Conservation (phyloP, 2,888 invertebrate species). For the Myathropa florea region DNA sequence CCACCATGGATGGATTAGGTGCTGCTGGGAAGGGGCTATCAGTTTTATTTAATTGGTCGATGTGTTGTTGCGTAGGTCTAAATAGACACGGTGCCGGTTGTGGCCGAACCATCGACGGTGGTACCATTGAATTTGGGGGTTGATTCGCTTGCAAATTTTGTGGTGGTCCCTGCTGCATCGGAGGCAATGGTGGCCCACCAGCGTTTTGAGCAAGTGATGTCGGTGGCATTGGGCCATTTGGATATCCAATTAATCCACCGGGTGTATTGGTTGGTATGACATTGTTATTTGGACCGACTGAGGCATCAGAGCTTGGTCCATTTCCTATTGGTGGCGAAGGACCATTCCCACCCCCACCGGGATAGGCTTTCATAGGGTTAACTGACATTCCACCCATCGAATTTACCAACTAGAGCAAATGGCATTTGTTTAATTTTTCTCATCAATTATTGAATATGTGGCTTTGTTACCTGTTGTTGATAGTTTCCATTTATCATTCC, state of each 20-base stretch:
- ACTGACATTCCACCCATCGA: constrained; percentile 77
- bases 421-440: neutral
- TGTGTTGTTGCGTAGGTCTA: constrained; percentile 69
- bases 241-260: constrained; percentile 49
- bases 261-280: constrained; percentile 55
- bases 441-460: neutral
- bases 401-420: constrained; percentile 74
- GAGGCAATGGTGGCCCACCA: constrained; percentile 17
- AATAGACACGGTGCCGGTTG: too few relatives aligned
- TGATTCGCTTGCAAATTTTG: constrained; percentile 35
- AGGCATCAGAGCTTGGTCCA: constrained; percentile 22
- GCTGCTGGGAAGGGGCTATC: constrained; percentile 46
- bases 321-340: constrained; percentile 55
- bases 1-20: constrained; percentile 74
- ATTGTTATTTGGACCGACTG: constrained; percentile 49
- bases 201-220: constrained; percentile 43
- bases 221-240: constrained; percentile 64
- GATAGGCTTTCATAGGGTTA: constrained; percentile 75
- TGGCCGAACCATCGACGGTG: constrained; percentile 65
- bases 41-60: constrained; percentile 51
- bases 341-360: constrained; percentile 58
- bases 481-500: constrained; percentile 78
- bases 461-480: constrained; percentile 77
- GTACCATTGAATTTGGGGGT: constrained; percentile 44
- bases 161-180: constrained; percentile 36